Percentiles rank a stretch among this genome's conserved stretches.
These are phyloP conservation scores for Pogonus chalceus DNA, from an alignment of 1,140 invertebrate species.

Conservation along the genomic window DNA sequence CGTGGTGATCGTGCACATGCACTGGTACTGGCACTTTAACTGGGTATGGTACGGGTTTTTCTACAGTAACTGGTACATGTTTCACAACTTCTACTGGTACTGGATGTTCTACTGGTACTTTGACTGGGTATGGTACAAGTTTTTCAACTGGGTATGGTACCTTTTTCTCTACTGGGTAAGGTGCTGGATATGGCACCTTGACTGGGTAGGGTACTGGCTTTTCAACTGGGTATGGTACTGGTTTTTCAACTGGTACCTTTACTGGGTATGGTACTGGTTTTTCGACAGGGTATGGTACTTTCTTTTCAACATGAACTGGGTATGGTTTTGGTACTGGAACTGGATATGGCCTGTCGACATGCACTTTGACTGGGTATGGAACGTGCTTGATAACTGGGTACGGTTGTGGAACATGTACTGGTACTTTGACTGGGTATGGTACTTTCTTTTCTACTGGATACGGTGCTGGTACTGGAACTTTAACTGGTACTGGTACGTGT, in stretches of 20 bases:
- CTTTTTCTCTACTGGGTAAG: conserved; percentile 46
- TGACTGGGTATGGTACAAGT: conserved; percentile 50
- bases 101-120: conserved; percentile 50
- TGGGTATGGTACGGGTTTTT: conserved; percentile 45
- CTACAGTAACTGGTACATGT: conserved; percentile 50
- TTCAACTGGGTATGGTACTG: conserved; percentile 50
- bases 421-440: conserved; percentile 48
- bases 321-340: conserved; percentile 39
- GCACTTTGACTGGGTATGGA: conserved; percentile 52
- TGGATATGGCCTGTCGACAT: conserved; percentile 46
- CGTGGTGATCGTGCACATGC: conserved; percentile 38
- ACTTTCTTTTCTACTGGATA: conserved; percentile 55
- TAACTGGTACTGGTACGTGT: conserved; percentile 49
- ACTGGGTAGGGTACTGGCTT: conserved; percentile 50
- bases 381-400: conserved; percentile 46
- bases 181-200: conserved; percentile 44
- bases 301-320: conserved; percentile 33
- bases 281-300: conserved; percentile 34
- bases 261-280: conserved; percentile 44
- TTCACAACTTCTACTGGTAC: conserved; percentile 54
- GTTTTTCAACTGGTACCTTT: conserved; percentile 43
- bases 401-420: conserved; percentile 47
- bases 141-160: conserved; percentile 51
- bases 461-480: conserved; percentile 49
- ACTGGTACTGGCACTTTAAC: conserved; percentile 57